Base-by-base conservation (phyloP, 2,888 invertebrate species). In the Xylocampa areola region DNA sequence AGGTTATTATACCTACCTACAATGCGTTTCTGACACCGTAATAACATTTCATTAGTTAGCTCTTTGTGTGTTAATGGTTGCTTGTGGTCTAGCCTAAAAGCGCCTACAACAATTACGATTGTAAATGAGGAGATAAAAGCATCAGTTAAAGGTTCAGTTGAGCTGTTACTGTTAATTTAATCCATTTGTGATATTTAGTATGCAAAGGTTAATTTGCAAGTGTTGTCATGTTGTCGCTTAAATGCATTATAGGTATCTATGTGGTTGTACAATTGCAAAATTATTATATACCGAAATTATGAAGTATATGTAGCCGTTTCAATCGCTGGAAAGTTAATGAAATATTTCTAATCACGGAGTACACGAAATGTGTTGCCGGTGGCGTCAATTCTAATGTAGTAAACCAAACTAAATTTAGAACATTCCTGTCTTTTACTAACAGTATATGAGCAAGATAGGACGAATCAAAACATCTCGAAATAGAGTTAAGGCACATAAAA, bases 21-120 rank as follows among this genome's bases (percentile, higher is more conserved):
- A 55, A 39, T 29, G 40, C 14, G 13, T 39, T 50, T 54, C 29
- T 48, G 48, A 54, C 48, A 49, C 17, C 5, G 10, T 52, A 55
- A 70, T 64, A 45, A 44, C 48, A 45, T 64, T 73, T 63, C 19
- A 68, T 68, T 68, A 68, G 27, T 43, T 33, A 2, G 19, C n/a
- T 52, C 73, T 50, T 55, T 64, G 59, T 59, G n/a, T 33, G 29
- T n/a, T 62, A 49, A 67, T 54, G 8, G 4, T 53, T 16, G 35
- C n/a, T 10, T 43, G 19, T 41, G 11, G 16, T 40, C 16, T 35
- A n/a, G 37, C 25, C 16, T 5, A 21, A 8, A 25, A 53, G 57
- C 43, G 57, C 49, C 52, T 51, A 29, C 36, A 39, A 36, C 36
- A 40, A 70, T 71, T 74, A 70, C 60, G 47, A 37, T 63, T 74